Evolutionary conservation across 2,113 vertebrate species (phyloP), one percentile per base, ranked within the genome.

Genomic region (Haplochromis vanheusdeni): DNA sequence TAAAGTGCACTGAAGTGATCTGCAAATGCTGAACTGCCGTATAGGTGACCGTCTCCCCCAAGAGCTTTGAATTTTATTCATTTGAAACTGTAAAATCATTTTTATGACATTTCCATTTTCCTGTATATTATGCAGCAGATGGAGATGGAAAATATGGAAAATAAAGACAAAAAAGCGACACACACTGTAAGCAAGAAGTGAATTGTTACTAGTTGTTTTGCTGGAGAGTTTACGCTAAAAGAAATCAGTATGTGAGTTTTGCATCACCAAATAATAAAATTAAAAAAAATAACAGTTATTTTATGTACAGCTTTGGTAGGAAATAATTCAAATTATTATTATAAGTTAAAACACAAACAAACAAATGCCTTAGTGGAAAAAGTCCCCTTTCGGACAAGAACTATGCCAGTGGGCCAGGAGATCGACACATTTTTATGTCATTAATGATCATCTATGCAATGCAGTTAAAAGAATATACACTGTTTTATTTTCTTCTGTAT

Each of bases 11-110:
- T 82, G 52, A 92, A 35, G 85, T 60, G 54, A 85, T 31, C 65
- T 87, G 75, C 79, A 86, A 86, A 89, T 82, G 45, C 65, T 84
- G 79, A 86, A 81, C 54, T 82, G 84, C 68, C 45, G n/a, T 75
- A 83, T 73, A 58, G 79, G 54, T 87, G 79, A 89, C 47, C 51
- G 40, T 65, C 73, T 68, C 28, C 65, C 33, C 16, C 77, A 89
- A 9, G 65, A 83, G 80, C 45, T 91, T 80, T 90, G 75, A 70
- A 88, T 86, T 86, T 90, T 81, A 92, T 91, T 89, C 55, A 68
- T 65, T 58, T 65, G 7, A 52, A 89, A 89, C 47, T 85, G 65
- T 91, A 82, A 80, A 92, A 89, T 85, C 2, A 54, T 85, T 89
- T 90, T 85, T 28, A 88, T 83, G 80, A 83, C 37, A 81, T 92